A percentile compares a stretch with the other conserved stretches of the same genome.
These are phyloP conservation scores for Malthinus flaveolus DNA, from an alignment of 2,888 invertebrate genomes.

Conservation along the genomic window DNA sequence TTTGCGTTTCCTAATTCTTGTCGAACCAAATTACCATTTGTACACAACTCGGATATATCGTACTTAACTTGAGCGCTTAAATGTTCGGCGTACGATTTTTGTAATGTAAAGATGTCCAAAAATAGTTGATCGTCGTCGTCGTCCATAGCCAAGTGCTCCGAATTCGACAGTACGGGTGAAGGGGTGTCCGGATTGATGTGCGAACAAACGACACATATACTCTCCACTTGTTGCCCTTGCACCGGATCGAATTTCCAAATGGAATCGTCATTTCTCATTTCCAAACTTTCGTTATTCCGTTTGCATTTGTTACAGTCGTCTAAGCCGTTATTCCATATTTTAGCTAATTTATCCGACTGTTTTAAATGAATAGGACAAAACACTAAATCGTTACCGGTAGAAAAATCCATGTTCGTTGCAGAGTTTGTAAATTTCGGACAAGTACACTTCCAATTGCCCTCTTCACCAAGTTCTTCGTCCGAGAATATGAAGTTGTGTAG, in stretches of 20 bases:
- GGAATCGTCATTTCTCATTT: constrained; percentile 17
- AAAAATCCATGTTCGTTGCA: constrained; percentile 31
- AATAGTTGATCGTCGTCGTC: constrained; percentile 67
- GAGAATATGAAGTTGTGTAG: constrained; percentile 44
- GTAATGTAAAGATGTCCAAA: constrained; percentile 62
- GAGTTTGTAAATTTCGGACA: constrained; percentile 18
- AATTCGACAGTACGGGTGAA: constrained; percentile 38
- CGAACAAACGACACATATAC: constrained; percentile 51
- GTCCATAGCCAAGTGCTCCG: constrained; percentile 54
- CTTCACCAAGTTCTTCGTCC: constrained; percentile 37
- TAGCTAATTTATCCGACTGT: constrained; percentile 39
- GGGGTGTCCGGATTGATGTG: constrained; percentile 35
- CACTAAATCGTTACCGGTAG: constrained; percentile 28
- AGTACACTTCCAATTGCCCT: constrained; percentile 24
- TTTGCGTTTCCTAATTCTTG: constrained; percentile 65
- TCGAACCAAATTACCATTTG: constrained; percentile 31
- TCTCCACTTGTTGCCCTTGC: constrained; percentile 46
- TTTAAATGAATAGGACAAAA: constrained; percentile 24
- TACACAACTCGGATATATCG: constrained; percentile 41
- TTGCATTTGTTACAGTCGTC: constrained; percentile 55
- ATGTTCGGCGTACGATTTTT: constrained; percentile 56
- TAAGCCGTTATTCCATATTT: constrained; percentile 45
- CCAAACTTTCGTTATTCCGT: constrained; percentile 38
- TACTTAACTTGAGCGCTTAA: constrained; percentile 42
- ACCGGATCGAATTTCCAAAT: constrained; percentile 28